Conservation (phyloP, 2,113 vertebrate species). For the Semicossyphus pulcher region DNA sequence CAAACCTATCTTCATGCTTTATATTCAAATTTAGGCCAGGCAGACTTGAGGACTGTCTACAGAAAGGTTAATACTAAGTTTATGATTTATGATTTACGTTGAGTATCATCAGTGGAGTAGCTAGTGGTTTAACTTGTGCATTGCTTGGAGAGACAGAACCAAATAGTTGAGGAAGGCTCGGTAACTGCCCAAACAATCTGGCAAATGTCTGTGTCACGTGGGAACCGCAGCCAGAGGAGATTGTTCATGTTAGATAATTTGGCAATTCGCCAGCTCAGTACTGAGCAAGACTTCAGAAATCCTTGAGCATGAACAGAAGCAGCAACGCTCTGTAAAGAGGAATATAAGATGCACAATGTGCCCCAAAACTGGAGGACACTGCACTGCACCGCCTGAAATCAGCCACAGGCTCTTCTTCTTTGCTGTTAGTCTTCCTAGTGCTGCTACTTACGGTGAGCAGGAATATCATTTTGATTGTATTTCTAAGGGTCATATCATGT, state of each 20-base stretch:
- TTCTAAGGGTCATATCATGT: neutral
- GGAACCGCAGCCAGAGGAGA: neutral
- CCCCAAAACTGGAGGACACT: neutral
- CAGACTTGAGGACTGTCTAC: no score
- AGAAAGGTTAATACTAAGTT: no score
- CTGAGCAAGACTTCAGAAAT: neutral
- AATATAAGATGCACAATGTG: neutral
- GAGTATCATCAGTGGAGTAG: no score
- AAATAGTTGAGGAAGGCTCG: neutral
- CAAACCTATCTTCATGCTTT: no score
- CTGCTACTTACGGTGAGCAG: neutral
- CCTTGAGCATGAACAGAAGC: neutral
- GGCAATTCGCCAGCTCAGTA: neutral
- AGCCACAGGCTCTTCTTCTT: neutral
- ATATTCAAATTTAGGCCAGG: no score
- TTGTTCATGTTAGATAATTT: slow-evolving; percentile 11
- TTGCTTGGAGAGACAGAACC: no score
- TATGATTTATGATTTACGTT: no score
- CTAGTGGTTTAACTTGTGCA: neutral
- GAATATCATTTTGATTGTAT: neutral
- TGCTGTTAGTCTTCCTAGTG: no score
- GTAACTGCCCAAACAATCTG: neutral
- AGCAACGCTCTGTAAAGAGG: neutral
- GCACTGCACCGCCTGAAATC: neutral
- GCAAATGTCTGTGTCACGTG: neutral